phyloP scores from a whole-genome alignment of 2,888 invertebrate species.

The Agriotes lineatus region DNA sequence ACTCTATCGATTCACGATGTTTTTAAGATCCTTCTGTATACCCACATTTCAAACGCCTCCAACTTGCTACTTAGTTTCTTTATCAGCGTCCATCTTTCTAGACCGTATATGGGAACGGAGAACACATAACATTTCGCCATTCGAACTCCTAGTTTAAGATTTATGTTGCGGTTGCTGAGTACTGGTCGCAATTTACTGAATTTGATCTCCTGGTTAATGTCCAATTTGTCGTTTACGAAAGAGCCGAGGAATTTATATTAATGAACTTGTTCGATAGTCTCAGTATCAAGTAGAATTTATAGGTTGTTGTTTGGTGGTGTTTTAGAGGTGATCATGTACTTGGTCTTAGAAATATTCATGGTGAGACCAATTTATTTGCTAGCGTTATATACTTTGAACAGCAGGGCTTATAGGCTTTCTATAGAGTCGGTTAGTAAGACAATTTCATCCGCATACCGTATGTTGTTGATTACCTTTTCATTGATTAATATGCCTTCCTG shows the following conservation, averaged over 20 bases:
- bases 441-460: neutral
- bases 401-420: neutral
- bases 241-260: neutral
- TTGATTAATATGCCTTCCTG: neutral
- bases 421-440: neutral
- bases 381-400: neutral
- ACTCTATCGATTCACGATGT: constrained; percentile 25
- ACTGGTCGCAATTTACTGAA: neutral
- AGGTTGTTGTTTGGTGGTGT: neutral
- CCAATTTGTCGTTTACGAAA: neutral
- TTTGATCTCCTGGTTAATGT: neutral
- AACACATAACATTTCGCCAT: constrained; percentile 27
- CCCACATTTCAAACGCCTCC: constrained; percentile 26
- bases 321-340: neutral
- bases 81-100: constrained; percentile 12
- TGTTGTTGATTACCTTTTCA: neutral
- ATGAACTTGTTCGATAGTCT: neutral
- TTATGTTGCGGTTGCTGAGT: neutral
- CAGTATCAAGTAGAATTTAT: neutral
- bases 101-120: constrained; percentile 18
- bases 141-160: no score
- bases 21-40: constrained; percentile 15
- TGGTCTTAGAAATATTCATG: neutral
- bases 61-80: neutral
- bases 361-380: neutral